These are phyloP conservation scores for Channa striata DNA, from an alignment of 2,797 vertebrate species.

Conservation along the genomic window DNA sequence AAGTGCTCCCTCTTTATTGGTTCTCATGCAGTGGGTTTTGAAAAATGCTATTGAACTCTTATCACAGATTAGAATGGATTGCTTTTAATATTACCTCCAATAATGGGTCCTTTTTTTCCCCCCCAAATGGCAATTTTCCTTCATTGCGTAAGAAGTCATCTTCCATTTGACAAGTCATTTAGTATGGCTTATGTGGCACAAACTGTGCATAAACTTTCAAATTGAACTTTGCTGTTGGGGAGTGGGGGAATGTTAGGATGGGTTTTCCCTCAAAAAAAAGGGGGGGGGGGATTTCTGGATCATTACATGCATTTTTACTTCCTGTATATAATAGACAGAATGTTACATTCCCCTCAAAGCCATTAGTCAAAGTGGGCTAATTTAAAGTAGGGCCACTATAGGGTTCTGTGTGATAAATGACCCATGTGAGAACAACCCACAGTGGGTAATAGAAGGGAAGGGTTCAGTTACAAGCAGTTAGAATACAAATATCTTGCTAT, in stretches of 20 bases:
- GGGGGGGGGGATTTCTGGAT: constrained; percentile 64
- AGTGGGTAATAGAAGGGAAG: constrained; percentile 65
- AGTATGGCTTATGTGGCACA: constrained; percentile 51
- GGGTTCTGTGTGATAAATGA: constrained; percentile 74
- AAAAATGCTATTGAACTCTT: constrained; percentile 63
- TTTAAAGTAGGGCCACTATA: constrained; percentile 70
- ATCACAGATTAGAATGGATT: constrained; percentile 77
- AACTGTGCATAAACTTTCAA: constrained; percentile 61
- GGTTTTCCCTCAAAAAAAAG: constrained; percentile 38
- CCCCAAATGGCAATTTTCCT: constrained; percentile 69
- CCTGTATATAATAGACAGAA: constrained; percentile 60
- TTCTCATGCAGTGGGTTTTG: constrained; percentile 51
- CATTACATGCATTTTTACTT: constrained; percentile 62
- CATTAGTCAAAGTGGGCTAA: constrained; percentile 73
- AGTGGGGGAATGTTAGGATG: constrained; percentile 44
- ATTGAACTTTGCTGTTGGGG: constrained; percentile 58
- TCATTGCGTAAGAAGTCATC: constrained; percentile 70
- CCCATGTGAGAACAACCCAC: constrained; percentile 52
- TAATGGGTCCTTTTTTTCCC: constrained; percentile 48
- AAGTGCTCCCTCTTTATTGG: constrained; percentile 64
- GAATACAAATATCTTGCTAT: constrained; percentile 59
- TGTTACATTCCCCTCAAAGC: constrained; percentile 52
- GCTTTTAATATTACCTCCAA: constrained; percentile 77
- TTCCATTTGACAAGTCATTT: constrained; percentile 75
- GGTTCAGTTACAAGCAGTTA: constrained; percentile 63